phyloP scores from a whole-genome alignment of 1,140 invertebrate species.

The Sarcophaga bullata region DNA sequence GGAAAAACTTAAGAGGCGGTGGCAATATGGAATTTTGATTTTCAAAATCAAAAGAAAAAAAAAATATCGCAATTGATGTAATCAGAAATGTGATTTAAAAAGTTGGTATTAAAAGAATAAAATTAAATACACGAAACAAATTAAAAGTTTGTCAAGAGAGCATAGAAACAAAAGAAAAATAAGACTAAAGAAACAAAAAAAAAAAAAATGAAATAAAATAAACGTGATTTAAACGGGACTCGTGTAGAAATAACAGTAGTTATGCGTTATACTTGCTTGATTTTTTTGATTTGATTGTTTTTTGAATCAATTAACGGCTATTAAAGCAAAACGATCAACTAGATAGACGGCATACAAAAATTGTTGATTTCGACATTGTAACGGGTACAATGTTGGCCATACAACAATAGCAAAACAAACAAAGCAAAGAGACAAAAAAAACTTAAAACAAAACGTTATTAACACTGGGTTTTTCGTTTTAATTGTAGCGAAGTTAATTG shows the following conservation, averaged over 20 bases:
- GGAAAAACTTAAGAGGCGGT: too few species aligned
- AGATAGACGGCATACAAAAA: background rate
- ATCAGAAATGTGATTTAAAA: too few species aligned
- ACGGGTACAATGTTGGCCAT: background rate
- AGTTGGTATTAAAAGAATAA: too few species aligned
- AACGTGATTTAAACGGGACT: background rate
- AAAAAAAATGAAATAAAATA: too few species aligned
- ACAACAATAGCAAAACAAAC: background rate
- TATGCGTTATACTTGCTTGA: background rate
- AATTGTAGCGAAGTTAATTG: too few species aligned
- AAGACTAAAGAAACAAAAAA: background rate
- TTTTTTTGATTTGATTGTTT: background rate
- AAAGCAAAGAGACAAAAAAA: background rate
- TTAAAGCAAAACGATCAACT: background rate
- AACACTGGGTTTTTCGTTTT: too few species aligned
- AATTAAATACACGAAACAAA: too few species aligned
- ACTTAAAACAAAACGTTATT: background rate
- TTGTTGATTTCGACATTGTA: conserved; percentile 6
- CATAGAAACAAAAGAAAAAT: too few species aligned
- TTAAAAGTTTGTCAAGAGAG: too few species aligned
- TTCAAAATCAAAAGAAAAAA: too few species aligned
- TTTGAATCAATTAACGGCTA: conserved; percentile 4
- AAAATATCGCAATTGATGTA: too few species aligned
- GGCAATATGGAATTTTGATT: too few species aligned
- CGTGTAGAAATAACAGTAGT: background rate